Conservation (phyloP, 2,888 invertebrate species). For the Megaustenia siamemsis region DNA sequence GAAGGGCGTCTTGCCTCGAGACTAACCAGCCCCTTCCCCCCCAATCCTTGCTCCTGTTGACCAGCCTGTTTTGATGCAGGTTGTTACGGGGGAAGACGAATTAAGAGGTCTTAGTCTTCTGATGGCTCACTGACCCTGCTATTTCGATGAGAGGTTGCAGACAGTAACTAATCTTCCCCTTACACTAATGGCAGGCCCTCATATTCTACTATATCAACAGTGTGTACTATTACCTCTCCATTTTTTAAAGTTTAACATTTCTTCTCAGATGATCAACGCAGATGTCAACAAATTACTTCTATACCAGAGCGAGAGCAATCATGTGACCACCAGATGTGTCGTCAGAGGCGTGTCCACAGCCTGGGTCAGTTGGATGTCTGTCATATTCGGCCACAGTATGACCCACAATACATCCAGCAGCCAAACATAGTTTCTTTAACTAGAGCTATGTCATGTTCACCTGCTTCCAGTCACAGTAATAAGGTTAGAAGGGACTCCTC, state of each 20-base stretch:
- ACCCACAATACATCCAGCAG: conserved; percentile 50
- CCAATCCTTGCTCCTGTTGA: no score
- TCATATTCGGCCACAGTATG: conserved; percentile 59
- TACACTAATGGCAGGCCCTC: no score
- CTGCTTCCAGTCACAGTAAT: conserved; percentile 51
- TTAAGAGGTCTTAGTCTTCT: no score
- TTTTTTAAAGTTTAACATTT: neutral
- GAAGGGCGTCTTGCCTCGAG: no score
- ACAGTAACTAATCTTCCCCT: no score
- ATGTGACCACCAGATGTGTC: conserved; percentile 62
- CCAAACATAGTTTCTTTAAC: conserved; percentile 46
- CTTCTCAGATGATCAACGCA: conserved; percentile 41
- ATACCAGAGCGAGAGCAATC: conserved; percentile 55
- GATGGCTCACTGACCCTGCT: no score
- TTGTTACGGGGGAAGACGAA: no score
- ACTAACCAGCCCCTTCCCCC: no score
- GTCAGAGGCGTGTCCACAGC: conserved; percentile 75
- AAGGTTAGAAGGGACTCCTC: neutral
- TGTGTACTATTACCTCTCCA: no score
- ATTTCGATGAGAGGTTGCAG: no score
- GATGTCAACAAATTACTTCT: conserved; percentile 39
- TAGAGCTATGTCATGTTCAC: conserved; percentile 59
- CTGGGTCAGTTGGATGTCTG: conserved; percentile 72
- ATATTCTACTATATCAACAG: no score
- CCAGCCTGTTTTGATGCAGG: no score